Base-by-base conservation (phyloP, 2,888 invertebrate species). In the Heliconius cydno region DNA sequence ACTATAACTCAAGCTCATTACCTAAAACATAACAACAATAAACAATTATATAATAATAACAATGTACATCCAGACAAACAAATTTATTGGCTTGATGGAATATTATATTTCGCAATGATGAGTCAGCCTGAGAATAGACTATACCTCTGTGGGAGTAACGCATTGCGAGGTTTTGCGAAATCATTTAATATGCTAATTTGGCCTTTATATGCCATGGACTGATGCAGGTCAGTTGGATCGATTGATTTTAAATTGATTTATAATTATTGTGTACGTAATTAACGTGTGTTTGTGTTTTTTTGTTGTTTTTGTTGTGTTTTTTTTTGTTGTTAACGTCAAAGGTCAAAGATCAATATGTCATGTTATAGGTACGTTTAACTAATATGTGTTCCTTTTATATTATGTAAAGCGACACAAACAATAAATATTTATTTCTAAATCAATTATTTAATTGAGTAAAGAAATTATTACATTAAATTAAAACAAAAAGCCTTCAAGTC, bases 141-240 rank as follows among this genome's bases (percentile, higher is more conserved):
- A 57, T 78, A 67, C 67, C 41, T 6, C 79, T 77, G 85, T 85
- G 84, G 85, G 85, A 73, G 79, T 77, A 85, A 87, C 88, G 87
- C 86, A 84, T 87, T 87, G 86, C 87, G 81, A 83, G 84, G 85
- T 84, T 80, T 83, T 83, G 79, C 83, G 82, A 80, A 82, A 80
- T 84, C 83, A 86, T 86, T 86, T 85, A 86, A 84, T 86, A 86
- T 85, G 85, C 82, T 86, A 85, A 86, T 86, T 83, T 84, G 83
- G 82, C 83, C 85, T 86, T 85, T 84, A 84, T 83, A 81, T 84
- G 83, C 81, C 85, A 84, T 83, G 82, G 83, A 85, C 84, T 83
- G 81, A 83, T 83, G 78, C 79, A 78, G 76, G 80, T 76, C 80
- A 79, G 81, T 81, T 82, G 80, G 79, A 76, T 63, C 79, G 79